Evolutionary conservation across 2,113 vertebrate genomes (phyloP), one percentile per base, ranked within the genome.

Genomic region (Aspidoscelis tigris): DNA sequence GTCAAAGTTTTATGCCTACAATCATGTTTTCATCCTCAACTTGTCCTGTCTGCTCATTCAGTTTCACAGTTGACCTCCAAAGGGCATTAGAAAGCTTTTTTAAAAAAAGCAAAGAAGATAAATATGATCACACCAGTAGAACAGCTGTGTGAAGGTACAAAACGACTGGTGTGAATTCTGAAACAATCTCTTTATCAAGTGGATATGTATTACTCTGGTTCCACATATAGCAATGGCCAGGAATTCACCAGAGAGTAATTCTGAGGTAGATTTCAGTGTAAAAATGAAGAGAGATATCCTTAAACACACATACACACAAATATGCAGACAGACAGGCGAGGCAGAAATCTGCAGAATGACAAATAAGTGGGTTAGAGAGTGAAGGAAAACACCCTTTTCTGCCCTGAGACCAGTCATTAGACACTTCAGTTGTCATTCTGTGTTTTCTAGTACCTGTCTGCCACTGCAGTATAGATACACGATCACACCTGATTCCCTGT

Each of bases 71-170:
- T 16, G 26, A 7, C 65, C 39, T 24, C 26, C 85, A 80, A 83
- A 92, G 82, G 24, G 39, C 9, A 16, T 3, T 65, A 24, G 41
- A 7, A 86, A 90, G 85, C 8, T 61, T 70, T 39, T 87, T 75
- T 26, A 1, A 44, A 85, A 26, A 16, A 24, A 50, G 5, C 5
- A 50, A 50, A 9, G 47, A 50, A 5, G 47, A 50, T 12, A 9
- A 41, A 76, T 66, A 1, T 43, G 22, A 87, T 87, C 78, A 55
- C 89, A 47, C 61, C 1, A 68, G 81, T 84, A 84, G 77, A 53
- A 24, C 8, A 55, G 18, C 39, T 71, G 7, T 3, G 43, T 50
- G 41, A 16, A 26, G 43, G 10, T 9, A 26, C 68, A 78, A 58
- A 66, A 33, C 18, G 0, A 2, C 73, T 85, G 22, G 80, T 88